These are phyloP conservation scores for Hydractinia symbiolongicarpus DNA, from an alignment of 30 jellyfish, hydroid and myxozoan genomes.

Conservation along the genomic window DNA sequence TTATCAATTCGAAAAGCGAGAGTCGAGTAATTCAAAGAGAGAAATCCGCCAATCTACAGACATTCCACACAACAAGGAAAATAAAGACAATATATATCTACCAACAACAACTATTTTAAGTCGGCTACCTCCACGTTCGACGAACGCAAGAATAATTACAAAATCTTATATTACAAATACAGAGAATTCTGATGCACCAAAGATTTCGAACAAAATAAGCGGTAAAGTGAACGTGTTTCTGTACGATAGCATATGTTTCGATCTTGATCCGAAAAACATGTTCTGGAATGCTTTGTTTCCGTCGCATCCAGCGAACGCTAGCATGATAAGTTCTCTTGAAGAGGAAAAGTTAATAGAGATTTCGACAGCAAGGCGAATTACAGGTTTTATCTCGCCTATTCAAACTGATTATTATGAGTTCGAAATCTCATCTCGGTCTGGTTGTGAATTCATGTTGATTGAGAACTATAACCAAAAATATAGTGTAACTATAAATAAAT, in stretches of 20 bases:
- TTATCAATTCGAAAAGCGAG: no score
- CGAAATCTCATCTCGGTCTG: slow-evolving; percentile 20
- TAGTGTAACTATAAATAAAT: not conserved
- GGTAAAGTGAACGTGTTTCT: slow-evolving; percentile 61
- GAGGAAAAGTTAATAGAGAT: slow-evolving; percentile 40
- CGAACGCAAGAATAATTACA: no score
- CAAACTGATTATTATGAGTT: slow-evolving; percentile 44
- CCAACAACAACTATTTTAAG: no score
- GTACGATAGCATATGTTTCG: slow-evolving; percentile 44
- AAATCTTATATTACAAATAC: no score
- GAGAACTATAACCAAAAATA: not conserved
- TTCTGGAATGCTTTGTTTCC: slow-evolving; percentile 77
- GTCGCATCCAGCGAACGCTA: slow-evolving; percentile 41
- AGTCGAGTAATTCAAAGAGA: no score
- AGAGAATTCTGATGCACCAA: no score
- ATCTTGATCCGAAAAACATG: slow-evolving; percentile 30
- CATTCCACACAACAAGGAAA: no score
- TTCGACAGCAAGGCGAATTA: slow-evolving; percentile 13
- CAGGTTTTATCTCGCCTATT: slow-evolving; percentile 38
- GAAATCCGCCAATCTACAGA: no score
- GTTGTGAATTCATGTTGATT: slow-evolving; percentile 21
- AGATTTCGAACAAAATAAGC: not conserved
- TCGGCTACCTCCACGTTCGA: no score
- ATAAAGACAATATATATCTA: no score
- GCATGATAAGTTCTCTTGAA: slow-evolving; percentile 14